Evolutionary conservation across 2,888 invertebrate genomes (phyloP).

Genomic region (Aporophyla lueneburgensis): DNA sequence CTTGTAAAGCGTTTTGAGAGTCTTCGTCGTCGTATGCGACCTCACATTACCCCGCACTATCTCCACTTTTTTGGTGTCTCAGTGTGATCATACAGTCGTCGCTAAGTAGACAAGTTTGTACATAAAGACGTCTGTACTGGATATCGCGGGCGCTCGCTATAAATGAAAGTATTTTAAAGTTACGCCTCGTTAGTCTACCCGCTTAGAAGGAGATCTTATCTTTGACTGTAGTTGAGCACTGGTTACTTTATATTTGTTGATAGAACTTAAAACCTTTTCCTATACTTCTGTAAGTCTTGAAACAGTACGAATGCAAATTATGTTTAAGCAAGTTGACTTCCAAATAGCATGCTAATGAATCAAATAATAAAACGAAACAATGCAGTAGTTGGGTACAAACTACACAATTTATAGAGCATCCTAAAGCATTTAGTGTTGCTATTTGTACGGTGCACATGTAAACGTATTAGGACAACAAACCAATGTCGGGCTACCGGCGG

Average conservation of each 20-base stretch:
- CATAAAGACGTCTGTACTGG: constrained; percentile 77
- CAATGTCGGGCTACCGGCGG: constrained; percentile 68
- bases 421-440: constrained; percentile 69
- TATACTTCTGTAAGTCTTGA: constrained; percentile 36
- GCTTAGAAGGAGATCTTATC: constrained; percentile 65
- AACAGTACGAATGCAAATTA: constrained; percentile 41
- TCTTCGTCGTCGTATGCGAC: constrained; percentile 86
- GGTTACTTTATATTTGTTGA: constrained; percentile 63
- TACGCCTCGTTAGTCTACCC: constrained; percentile 75
- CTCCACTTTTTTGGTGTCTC: constrained; percentile 77
- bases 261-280: constrained; percentile 50
- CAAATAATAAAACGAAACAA: constrained; percentile 50
- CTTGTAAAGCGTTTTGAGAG: constrained; percentile 90
- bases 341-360: constrained; percentile 51
- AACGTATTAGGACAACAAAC: constrained; percentile 77
- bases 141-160: constrained; percentile 67
- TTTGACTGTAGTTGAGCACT: constrained; percentile 59
- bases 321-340: constrained; percentile 37
- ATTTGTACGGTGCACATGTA: constrained; percentile 71
- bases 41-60: constrained; percentile 82
- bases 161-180: constrained; percentile 77
- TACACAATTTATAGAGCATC: constrained; percentile 57
- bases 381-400: constrained; percentile 42
- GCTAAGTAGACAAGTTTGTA: constrained; percentile 77
- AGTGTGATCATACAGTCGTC: constrained; percentile 69